Base-by-base conservation (phyloP, 2,797 vertebrate genomes). In the Smutsia gigantea region DNA sequence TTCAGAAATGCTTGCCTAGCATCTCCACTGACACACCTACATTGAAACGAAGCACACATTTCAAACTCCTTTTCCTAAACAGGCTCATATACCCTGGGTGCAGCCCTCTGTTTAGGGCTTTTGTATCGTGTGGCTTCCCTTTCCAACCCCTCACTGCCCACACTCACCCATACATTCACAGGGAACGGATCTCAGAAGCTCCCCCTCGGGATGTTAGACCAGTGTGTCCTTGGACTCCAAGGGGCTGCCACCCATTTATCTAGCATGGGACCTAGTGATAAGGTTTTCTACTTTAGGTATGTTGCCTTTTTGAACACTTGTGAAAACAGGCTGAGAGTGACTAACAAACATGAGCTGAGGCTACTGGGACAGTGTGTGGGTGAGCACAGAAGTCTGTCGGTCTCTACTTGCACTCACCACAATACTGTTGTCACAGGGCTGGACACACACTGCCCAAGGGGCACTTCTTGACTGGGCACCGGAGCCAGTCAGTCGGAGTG, bases 1-100 rank as follows among this genome's bases (percentile, higher is more conserved):
- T 23, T 14, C 74, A 96, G 94, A 97, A 95, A 51, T 66, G 94
- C 86, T 95, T 71, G 69, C 84, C 86, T 95, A 75, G 69, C 84
- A 74, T 49, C 59, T 82, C 55, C 31, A 34, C 25, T 25, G 85
- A 59, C 61, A 71, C 17, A 53, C 37, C 21, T 53, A 27, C 18
- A 18, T 59, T 92, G 69, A 93, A 64, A 68, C 6, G 11, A 49
- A 34, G 15, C 37, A 75, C 14, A 42, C 14, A 42, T 64, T 92
- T 83, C 57, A 69, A 88, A 17, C 63, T n/a, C 2, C 3, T 42
- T 3, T 79, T 84, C 49, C 39, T 66, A 18, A 74, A 7, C 2
- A 25, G 61, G 27, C 1, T 19, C 23, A 7, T 46, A 14, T 46
- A 53, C 7, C 31, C 0, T 1, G 5, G 25, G 4, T 8, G 39